phyloP scores from a whole-genome alignment of 2,797 vertebrate species.

The Pseudochirops corinnae region DNA sequence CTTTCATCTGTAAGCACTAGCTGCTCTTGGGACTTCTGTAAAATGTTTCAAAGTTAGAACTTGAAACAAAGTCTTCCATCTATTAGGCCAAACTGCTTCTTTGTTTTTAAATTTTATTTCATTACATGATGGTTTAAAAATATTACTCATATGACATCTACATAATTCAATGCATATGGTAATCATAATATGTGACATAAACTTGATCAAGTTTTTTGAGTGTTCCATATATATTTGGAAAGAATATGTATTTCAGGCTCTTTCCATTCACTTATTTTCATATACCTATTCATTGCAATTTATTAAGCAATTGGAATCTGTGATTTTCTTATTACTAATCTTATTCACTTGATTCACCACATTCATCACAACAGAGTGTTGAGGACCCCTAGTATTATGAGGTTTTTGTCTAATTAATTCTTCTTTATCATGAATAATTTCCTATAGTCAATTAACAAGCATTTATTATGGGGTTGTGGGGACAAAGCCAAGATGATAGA shows the following conservation, averaged over 20 bases:
- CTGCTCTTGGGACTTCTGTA: background rate
- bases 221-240: no score
- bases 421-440: no score
- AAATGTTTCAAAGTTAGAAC: background rate
- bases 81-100: background rate
- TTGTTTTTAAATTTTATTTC: background rate
- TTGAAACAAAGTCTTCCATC: background rate
- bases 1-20: background rate
- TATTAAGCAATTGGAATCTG: background rate
- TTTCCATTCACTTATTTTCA: background rate
- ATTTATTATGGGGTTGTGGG: no score
- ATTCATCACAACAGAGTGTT: no score
- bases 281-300: background rate
- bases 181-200: no score
- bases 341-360: no score
- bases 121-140: slow-evolving; percentile 15
- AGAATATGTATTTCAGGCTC: background rate
- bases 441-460: no score
- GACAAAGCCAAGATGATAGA: no score
- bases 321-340: no score
- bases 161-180: background rate
- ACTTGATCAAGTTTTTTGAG: no score
- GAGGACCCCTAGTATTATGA: no score
- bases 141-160: background rate
- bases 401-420: no score